Evolutionary conservation across 2,888 invertebrate species (phyloP).

Genomic region (Beris chalybata): DNA sequence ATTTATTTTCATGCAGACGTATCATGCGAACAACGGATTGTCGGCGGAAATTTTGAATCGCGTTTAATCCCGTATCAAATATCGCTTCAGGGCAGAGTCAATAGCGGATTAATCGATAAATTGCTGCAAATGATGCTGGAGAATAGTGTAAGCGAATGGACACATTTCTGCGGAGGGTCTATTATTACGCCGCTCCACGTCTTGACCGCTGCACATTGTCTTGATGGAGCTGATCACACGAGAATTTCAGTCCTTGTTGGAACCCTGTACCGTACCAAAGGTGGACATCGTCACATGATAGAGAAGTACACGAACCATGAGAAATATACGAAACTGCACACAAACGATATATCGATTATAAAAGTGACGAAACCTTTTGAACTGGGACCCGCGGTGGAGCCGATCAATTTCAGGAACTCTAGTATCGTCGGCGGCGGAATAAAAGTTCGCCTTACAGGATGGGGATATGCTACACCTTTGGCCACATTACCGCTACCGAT

Average conservation of each 20-base stretch:
- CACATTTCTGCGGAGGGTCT: constrained; percentile 54
- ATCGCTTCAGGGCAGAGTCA: constrained; percentile 43
- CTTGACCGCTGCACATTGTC: constrained; percentile 54
- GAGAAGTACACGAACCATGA: constrained; percentile 49
- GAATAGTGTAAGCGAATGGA: constrained; percentile 44
- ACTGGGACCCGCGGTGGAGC: constrained; percentile 48
- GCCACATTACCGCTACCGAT: constrained; percentile 45
- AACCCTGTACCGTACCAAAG: constrained; percentile 34
- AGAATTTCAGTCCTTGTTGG: constrained; percentile 42
- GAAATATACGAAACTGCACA: constrained; percentile 49
- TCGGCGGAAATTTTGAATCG: constrained; percentile 38
- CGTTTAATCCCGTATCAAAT: constrained; percentile 51
- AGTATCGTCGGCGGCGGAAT: constrained; percentile 47
- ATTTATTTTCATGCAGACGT: background rate
- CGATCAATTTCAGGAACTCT: constrained; percentile 52
- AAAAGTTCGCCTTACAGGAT: constrained; percentile 49
- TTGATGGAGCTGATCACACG: constrained; percentile 48
- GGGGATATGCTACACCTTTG: constrained; percentile 52
- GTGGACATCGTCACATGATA: constrained; percentile 47
- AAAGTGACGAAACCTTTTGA: constrained; percentile 50
- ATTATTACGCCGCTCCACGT: constrained; percentile 50
- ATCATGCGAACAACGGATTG: constrained; percentile 31
- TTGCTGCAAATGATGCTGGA: constrained; percentile 3
- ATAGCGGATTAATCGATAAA: constrained; percentile 26
- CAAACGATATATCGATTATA: constrained; percentile 54